These are phyloP conservation scores for Bellardia bayeri DNA, from an alignment of 2,888 invertebrate species.

Conservation along the genomic window DNA sequence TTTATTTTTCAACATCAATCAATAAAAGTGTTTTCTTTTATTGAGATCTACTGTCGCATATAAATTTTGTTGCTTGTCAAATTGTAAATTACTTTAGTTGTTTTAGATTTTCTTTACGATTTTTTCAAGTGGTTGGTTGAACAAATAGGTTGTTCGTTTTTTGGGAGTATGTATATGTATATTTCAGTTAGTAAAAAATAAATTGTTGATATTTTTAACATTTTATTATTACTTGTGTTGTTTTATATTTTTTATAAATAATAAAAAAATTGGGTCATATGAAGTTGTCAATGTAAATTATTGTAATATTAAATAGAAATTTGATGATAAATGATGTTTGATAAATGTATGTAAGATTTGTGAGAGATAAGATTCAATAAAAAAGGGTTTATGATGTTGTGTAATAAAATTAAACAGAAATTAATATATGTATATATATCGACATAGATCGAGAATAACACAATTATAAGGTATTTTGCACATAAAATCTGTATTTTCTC, in stretches of 20 bases:
- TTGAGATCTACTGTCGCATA: slow-evolving; percentile 65
- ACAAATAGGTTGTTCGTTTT: slow-evolving; percentile 39
- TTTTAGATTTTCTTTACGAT: slow-evolving; percentile 5
- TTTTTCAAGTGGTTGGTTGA: slow-evolving; percentile 41
- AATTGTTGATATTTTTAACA: background rate
- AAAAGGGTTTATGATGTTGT: background rate
- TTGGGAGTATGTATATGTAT: slow-evolving; percentile 2
- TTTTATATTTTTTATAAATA: background rate
- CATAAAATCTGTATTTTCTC: too few relatives aligned
- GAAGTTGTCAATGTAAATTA: background rate
- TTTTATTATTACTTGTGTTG: slow-evolving; percentile 2
- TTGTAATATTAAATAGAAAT: background rate
- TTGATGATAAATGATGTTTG: slow-evolving; percentile 27
- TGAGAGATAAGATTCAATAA: background rate
- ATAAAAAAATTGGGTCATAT: slow-evolving; percentile 5
- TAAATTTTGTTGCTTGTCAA: slow-evolving; percentile 53
- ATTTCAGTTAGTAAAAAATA: background rate
- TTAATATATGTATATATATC: too few relatives aligned
- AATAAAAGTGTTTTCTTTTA: slow-evolving; percentile 53
- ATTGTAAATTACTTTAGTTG: background rate
- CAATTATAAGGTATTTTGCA: too few relatives aligned
- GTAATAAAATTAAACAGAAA: background rate
- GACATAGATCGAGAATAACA: too few relatives aligned
- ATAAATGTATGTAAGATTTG: background rate
- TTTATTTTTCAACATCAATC: slow-evolving; percentile 62